These are phyloP conservation scores for Apaloderma vittatum DNA, from an alignment of 2,113 vertebrate genomes.

Conservation along the genomic window DNA sequence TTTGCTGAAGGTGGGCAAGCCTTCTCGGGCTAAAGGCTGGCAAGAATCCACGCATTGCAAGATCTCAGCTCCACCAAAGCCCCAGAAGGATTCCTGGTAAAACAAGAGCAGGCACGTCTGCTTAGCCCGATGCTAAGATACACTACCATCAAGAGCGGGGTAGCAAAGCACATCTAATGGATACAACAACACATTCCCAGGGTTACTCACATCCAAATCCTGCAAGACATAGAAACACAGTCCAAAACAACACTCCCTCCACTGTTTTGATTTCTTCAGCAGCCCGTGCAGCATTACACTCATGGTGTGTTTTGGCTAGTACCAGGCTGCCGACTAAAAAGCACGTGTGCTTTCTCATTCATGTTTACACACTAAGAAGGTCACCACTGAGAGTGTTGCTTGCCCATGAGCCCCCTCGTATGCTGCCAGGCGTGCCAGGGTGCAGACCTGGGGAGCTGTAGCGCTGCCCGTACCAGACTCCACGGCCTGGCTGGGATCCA, in stretches of 20 bases:
- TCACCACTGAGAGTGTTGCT: not conserved
- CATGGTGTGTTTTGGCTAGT: not conserved
- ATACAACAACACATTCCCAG: not conserved
- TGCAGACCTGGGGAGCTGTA: not conserved
- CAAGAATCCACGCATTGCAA: not conserved
- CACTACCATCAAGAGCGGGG: not conserved
- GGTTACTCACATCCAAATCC: not conserved
- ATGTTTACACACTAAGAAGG: not conserved
- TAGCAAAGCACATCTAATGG: not conserved
- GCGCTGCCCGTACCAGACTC: not conserved
- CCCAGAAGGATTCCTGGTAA: slow-evolving; percentile 2
- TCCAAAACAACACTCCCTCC: not conserved
- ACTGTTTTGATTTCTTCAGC: not conserved
- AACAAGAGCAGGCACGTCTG: slow-evolving; percentile 29
- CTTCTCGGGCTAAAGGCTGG: not conserved
- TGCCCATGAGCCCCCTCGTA: rapidly evolving
- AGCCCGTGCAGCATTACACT: not conserved
- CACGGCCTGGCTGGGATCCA: not conserved
- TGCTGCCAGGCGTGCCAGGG: not conserved
- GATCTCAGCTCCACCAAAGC: slow-evolving; percentile 12
- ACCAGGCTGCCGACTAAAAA: not conserved
- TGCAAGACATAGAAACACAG: not conserved
- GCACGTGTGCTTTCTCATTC: not conserved
- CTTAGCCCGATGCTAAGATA: not conserved
- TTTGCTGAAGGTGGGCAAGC: slow-evolving; percentile 38